Percentiles rank a stretch among this genome's conserved stretches.
These are phyloP conservation scores for Rachycentron canadum DNA, from an alignment of 2,797 vertebrate genomes.

Conservation along the genomic window DNA sequence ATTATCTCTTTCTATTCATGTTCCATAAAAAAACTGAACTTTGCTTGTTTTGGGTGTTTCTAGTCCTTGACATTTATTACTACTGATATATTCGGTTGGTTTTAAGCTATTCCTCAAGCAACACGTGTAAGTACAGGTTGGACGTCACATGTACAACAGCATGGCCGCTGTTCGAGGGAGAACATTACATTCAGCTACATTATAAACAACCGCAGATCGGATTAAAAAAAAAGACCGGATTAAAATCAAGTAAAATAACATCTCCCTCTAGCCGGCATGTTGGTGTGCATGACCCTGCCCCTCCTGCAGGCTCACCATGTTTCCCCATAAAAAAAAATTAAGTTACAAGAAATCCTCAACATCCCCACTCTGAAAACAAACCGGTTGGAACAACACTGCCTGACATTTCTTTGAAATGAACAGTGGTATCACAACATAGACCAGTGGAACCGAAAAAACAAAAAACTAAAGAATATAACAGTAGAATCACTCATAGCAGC, in stretches of 20 bases:
- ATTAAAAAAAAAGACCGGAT: no score
- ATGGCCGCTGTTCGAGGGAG: no score
- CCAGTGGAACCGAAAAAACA: not conserved
- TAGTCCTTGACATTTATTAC: not conserved
- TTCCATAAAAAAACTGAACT: not conserved
- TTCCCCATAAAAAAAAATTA: not conserved
- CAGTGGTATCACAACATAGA: not conserved
- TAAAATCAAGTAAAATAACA: not conserved
- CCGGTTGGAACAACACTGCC: not conserved
- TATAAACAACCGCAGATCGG: no score
- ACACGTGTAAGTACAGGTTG: no score
- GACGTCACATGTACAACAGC: no score
- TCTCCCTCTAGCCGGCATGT: not conserved
- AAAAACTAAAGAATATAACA: not conserved
- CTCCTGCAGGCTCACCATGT: no score
- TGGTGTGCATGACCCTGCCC: no score
- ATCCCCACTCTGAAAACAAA: not conserved
- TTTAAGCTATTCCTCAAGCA: no score
- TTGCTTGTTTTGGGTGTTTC: not conserved
- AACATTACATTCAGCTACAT: no score
- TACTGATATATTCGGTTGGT: not conserved
- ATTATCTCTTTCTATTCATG: not conserved
- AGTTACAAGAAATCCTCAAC: not conserved
- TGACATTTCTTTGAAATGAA: not conserved
- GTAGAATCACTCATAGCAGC: not conserved